Evolutionary conservation across 2,888 invertebrate genomes (phyloP).

Genomic region (Pyrocoelia pectoralis): DNA sequence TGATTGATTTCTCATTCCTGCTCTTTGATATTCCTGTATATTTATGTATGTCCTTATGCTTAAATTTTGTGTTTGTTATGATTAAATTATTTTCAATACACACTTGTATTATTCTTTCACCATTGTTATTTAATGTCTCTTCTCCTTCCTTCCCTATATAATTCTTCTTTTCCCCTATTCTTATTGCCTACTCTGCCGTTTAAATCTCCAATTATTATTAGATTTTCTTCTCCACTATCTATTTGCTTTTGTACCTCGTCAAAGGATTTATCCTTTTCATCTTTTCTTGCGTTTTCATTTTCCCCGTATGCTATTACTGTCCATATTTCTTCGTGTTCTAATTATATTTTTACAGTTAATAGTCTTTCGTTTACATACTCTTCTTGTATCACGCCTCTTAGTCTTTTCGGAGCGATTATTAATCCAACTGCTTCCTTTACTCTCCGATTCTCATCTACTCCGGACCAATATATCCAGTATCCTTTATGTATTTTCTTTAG

Average conservation of each 20-base stretch:
- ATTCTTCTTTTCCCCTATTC: constrained; percentile 14
- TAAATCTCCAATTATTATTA: constrained; percentile 19
- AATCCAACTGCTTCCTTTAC: constrained; percentile 13
- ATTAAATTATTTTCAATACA: constrained; percentile 10
- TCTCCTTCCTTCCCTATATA: constrained; percentile 20
- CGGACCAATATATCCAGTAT: constrained; percentile 13
- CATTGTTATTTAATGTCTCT: no score
- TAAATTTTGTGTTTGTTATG: constrained; percentile 12
- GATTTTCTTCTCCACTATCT: constrained; percentile 11
- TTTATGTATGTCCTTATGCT: not conserved
- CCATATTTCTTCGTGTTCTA: constrained; percentile 19
- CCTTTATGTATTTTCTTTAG: constrained; percentile 18
- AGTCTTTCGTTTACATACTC: constrained; percentile 16
- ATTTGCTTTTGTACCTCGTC: constrained; percentile 14
- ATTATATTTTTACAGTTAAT: constrained; percentile 10
- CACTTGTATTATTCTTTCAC: constrained; percentile 22
- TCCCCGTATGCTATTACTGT: constrained; percentile 21
- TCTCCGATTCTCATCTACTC: no score
- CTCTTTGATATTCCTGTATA: not conserved
- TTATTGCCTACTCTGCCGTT: no score
- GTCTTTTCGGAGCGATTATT: constrained; percentile 15
- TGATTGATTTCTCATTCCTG: no score
- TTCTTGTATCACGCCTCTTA: constrained; percentile 17
- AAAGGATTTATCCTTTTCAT: constrained; percentile 15
- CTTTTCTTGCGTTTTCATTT: constrained; percentile 16